These are phyloP conservation scores for Trachythela sp. DNA, from an alignment of 64 coral and sea anemone genomes.

Conservation along the genomic window DNA sequence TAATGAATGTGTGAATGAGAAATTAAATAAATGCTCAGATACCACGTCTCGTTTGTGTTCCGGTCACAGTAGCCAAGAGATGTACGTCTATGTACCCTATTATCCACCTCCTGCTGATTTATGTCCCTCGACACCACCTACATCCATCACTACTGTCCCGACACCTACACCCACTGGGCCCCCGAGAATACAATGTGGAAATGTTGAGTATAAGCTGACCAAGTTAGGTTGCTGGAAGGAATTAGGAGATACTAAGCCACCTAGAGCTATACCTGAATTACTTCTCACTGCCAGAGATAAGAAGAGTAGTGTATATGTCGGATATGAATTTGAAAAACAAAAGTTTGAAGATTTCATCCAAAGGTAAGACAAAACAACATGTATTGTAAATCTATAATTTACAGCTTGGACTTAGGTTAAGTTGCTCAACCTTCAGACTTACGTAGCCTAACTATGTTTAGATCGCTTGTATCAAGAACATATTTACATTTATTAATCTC, in stretches of 20 bases:
- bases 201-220: neutral
- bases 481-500: no score
- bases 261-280: neutral
- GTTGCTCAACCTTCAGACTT: no score
- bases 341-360: neutral
- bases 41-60: neutral
- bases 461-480: no score
- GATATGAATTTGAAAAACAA: neutral
- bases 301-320: neutral
- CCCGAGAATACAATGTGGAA: neutral
- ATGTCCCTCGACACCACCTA: neutral
- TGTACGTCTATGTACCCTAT: neutral
- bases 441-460: no score
- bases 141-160: neutral
- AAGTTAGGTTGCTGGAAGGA: constrained; percentile 6
- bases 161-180: neutral
- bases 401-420: no score
- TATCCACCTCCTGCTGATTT: neutral
- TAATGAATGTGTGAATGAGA: constrained; percentile 2
- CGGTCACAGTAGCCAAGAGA: neutral
- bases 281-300: constrained; percentile 1
- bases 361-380: neutral
- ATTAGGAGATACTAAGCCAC: neutral
- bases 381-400: neutral
- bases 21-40: neutral